phyloP scores from a whole-genome alignment of 2,113 vertebrate genomes.

The Petaurus breviceps region DNA sequence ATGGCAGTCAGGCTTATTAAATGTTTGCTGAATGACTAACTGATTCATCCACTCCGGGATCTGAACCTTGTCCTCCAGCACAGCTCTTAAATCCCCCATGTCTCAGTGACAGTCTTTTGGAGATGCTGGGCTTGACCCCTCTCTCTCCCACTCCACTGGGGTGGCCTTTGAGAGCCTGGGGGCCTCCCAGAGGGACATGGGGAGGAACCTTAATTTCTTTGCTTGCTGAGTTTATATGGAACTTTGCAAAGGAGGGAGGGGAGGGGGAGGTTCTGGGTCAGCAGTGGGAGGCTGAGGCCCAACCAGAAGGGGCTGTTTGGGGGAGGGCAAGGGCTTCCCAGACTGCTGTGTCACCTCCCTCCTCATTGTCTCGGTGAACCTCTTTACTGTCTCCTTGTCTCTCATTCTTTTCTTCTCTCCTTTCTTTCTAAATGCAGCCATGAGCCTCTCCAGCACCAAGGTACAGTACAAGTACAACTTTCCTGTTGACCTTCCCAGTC shows the following conservation, averaged over 20 bases:
- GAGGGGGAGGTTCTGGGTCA: not conserved
- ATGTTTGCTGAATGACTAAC: too few species aligned
- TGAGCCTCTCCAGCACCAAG: not conserved
- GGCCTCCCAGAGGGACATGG: not conserved
- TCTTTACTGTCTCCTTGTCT: not conserved
- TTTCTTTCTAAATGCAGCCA: not conserved
- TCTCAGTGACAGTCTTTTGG: not conserved
- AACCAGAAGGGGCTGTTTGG: not conserved
- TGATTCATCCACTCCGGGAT: too few species aligned
- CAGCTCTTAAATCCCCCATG: too few species aligned
- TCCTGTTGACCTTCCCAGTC: not conserved
- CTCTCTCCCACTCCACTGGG: not conserved
- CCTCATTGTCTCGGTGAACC: too few species aligned
- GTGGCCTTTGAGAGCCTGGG: too few species aligned
- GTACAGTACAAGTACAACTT: not conserved
- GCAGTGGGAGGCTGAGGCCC: not conserved
- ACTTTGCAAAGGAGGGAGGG: too few species aligned
- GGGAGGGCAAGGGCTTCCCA: not conserved
- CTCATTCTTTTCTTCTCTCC: not conserved
- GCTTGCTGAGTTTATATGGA: not conserved
- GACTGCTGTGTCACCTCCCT: not conserved
- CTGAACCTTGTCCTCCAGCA: too few species aligned
- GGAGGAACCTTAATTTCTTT: not conserved
- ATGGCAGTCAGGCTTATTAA: not conserved
- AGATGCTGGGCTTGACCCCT: too few species aligned